A percentile compares a stretch with the other conserved stretches of the same genome.
These are phyloP conservation scores for Scaptodrosophila latifasciaeformis DNA, from an alignment of 2,888 invertebrate species.

Conservation along the genomic window DNA sequence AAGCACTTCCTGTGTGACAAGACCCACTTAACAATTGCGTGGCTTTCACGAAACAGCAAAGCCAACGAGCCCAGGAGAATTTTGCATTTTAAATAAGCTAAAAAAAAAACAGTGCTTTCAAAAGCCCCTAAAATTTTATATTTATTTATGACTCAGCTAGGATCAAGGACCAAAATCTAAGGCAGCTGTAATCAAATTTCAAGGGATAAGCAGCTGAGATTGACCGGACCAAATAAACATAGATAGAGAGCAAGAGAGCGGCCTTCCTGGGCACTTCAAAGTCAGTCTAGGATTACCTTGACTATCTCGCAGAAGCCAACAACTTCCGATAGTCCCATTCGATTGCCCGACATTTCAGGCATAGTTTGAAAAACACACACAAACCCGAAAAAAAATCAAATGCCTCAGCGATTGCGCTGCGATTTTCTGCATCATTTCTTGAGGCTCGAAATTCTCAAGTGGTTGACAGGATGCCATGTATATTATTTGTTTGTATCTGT, in stretches of 20 bases:
- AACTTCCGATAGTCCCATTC: conserved; percentile 58
- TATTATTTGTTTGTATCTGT: too few relatives aligned
- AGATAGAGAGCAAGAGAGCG: too few relatives aligned
- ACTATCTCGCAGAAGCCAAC: conserved; percentile 29
- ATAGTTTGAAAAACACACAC: conserved; percentile 28
- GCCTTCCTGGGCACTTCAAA: too few relatives aligned
- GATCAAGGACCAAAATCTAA: conserved; percentile 14
- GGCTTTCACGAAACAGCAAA: too few relatives aligned
- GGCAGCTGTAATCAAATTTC: conserved; percentile 42
- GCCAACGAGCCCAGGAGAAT: too few relatives aligned
- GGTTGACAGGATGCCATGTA: conserved; percentile 59
- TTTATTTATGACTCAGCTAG: conserved; percentile 10
- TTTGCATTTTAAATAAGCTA: conserved; percentile 5
- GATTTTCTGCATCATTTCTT: conserved; percentile 62
- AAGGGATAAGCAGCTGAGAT: conserved; percentile 54
- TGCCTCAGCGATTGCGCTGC: conserved; percentile 41
- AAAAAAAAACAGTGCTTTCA: conserved; percentile 5
- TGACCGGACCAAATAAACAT: too few relatives aligned
- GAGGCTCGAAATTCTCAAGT: conserved; percentile 37
- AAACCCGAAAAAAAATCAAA: conserved; percentile 58
- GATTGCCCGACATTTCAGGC: conserved; percentile 52
- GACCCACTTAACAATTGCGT: neutral
- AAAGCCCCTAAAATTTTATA: conserved; percentile 13
- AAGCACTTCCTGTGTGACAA: conserved; percentile 39
- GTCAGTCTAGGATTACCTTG: conserved; percentile 49